Conservation (phyloP, 2,888 invertebrate species). For the Brachycybe producta region DNA sequence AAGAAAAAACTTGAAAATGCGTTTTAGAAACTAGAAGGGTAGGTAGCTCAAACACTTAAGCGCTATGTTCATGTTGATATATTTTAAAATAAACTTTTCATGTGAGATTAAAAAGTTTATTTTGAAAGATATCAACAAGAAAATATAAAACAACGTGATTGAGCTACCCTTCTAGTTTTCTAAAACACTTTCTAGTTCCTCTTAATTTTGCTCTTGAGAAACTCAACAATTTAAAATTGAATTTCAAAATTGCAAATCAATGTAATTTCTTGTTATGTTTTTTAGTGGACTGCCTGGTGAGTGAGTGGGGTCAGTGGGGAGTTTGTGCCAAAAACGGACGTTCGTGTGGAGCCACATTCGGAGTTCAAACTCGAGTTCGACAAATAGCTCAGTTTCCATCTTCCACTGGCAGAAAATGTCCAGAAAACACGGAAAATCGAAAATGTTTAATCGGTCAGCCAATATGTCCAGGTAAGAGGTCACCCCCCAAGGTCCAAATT, state of each 20-base stretch:
- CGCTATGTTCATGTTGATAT: too few species aligned
- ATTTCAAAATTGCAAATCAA: neutral
- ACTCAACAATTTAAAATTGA: neutral
- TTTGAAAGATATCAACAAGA: too few species aligned
- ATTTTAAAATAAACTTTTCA: too few species aligned
- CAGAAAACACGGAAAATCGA: slow-evolving; percentile 14
- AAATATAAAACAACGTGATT: too few species aligned
- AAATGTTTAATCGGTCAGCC: slow-evolving; percentile 14
- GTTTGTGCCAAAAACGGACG: slow-evolving; percentile 16
- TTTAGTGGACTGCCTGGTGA: slow-evolving; percentile 10
- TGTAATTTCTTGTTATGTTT: neutral
- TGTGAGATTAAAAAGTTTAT: too few species aligned
- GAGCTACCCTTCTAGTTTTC: too few species aligned
- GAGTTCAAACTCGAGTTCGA: slow-evolving; percentile 16
- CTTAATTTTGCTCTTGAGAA: too few species aligned
- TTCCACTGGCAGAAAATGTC: slow-evolving; percentile 11
- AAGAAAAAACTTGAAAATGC: too few species aligned
- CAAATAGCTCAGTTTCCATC: slow-evolving; percentile 15
- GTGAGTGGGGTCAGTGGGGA: slow-evolving; percentile 17
- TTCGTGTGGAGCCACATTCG: slow-evolving; percentile 16
- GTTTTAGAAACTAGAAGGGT: too few species aligned
- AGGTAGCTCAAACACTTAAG: too few species aligned
- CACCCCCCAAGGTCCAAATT: too few species aligned
- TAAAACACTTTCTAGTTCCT: too few species aligned
- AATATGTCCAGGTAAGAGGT: slow-evolving; percentile 15